Evolutionary conservation across 2,888 invertebrate genomes (phyloP), one percentile per base, ranked within the genome.

Genomic region (Marronus borbonicus): DNA sequence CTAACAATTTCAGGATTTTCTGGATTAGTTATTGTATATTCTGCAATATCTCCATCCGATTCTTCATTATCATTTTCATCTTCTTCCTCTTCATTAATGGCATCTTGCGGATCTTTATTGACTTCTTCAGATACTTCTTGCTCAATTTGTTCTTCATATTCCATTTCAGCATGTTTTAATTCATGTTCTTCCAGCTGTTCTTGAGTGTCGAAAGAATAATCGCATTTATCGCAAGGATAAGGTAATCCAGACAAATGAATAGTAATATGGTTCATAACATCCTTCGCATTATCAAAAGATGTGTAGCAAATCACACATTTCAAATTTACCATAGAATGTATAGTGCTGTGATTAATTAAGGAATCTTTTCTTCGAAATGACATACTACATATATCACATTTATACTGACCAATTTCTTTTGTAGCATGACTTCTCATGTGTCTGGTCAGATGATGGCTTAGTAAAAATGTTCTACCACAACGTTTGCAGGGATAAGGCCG

Each of bases 301-400:
- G 94, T 94, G 83, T 94, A 93, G 84, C 95, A 95, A 49, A 95
- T 91, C 1, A 95, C 94, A 84, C 95, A 95, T 58, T 91, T 92
- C 77, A 95, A 88, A 81, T 93, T 92, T 81, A 93, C 92, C 82
- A 93, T 94, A 28, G 94, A 94, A 87, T 95, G 95, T n/a, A 93
- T 92, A 0, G 93, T 91, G 17, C 94, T 94, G 86, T 95, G 95
- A 84, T 93, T 94, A 80, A 95, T 93, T 44, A 95, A 89, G 39
- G 93, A 94, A 85, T 94, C 94, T 79, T 94, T 93, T 2, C 90
- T 88, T 14, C 89, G 86, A 82, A 92, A 92, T 0, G 90, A 89
- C 83, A 92, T 91, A 55, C 91, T 91, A 79, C 93, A 93, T 44
- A 92, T 90, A 81, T 90, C 91, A 82, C 91, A 91, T 64, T 90